A percentile compares a stretch with the other conserved stretches of the same genome.
These are phyloP conservation scores for Psammodynastes pulverulentus DNA, from an alignment of 2,113 vertebrate genomes.

Conservation along the genomic window DNA sequence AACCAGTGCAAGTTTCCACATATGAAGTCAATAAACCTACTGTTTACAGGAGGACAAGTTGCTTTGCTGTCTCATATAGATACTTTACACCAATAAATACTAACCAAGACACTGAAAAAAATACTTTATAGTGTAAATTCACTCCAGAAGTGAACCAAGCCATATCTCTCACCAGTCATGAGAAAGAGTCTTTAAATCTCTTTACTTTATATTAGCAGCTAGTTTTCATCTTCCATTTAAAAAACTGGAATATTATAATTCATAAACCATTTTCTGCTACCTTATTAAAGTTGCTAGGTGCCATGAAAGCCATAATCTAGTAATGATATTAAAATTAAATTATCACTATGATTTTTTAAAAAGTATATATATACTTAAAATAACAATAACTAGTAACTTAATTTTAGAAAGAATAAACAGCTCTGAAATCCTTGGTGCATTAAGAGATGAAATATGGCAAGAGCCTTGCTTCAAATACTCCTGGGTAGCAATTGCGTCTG, in stretches of 20 bases:
- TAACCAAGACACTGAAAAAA: not conserved
- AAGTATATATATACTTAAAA: slow-evolving; percentile 5
- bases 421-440: not conserved
- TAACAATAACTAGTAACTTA: not conserved
- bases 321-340: slow-evolving; percentile 11
- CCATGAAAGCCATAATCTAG: slow-evolving; percentile 16
- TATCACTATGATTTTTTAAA: not conserved
- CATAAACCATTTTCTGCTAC: not conserved
- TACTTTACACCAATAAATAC: not conserved
- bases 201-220: not conserved
- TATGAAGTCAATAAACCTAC: not conserved
- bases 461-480: not conserved
- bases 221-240: not conserved
- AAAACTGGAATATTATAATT: slow-evolving; percentile 23
- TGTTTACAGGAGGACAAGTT: not conserved
- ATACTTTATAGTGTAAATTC: slow-evolving; percentile 3
- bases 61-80: not conserved
- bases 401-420: not conserved
- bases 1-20: not conserved
- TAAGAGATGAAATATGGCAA: not conserved
- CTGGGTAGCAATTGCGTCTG: not conserved
- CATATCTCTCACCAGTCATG: not conserved
- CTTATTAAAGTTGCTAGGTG: slow-evolving; percentile 16
- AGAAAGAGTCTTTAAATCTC: not conserved
- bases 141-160: not conserved